Base-by-base conservation (phyloP, 2,888 invertebrate species). In the Tetragonula carbonaria region DNA sequence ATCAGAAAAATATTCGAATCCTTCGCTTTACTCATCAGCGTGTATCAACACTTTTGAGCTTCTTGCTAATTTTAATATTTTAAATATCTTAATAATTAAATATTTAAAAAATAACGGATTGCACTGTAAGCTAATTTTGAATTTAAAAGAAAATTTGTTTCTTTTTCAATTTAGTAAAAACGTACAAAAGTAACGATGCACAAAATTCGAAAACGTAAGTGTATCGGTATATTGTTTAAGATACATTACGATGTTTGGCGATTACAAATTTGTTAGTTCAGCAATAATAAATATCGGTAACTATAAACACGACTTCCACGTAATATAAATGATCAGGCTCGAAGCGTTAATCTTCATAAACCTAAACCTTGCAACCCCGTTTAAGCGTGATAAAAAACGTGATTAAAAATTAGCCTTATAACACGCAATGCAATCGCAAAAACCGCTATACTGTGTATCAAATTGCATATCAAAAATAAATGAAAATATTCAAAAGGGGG, bases 271-370 rank as follows among this genome's bases (percentile, higher is more conserved):
- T 33, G 55, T 55, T 18, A 63, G 2, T 63, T 72, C 45, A 50
- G 21, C 28, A 65, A n/a, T 28, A n/a, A 50, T 50, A 70, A 70
- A 70, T 70, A 76, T 62, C 66, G 23, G 14, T 18, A 18, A 57
- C 33, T 28, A 63, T 33, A 62, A 16, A 77, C 50, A 62, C 13
- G 23, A 70, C 23, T 70, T 45, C n/a, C 5, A 57, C 13, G 16
- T 28, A 8, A 45, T 18, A 71, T 33, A 79, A 62, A 62, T 16
- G 14, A 16, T 45, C 59, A 6, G 53, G 28, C 59, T 72, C 53
- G 62, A 81, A 78, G 78, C 53, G 53, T 76, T 55, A 38, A 63
- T 28, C 53, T 55, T 62, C 23, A 78, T 4, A 33, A 59, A 53
- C n/a, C n/a, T 23, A 23, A 23, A 23, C 23, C 16, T n/a, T 62